phyloP scores from a whole-genome alignment of 2,888 invertebrate species.

The Acrobasis consociella region DNA sequence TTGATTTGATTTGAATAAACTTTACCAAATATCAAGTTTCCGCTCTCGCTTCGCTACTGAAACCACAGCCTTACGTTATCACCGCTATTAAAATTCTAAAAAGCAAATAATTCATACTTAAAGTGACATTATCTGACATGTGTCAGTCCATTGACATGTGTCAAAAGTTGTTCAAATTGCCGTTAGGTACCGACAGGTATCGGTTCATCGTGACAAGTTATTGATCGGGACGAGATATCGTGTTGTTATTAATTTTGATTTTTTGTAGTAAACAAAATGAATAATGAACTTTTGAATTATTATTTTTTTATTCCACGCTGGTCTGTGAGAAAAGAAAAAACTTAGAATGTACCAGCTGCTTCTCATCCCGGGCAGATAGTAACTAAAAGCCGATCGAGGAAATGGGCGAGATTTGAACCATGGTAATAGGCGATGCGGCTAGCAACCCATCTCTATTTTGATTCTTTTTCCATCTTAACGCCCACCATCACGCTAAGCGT shows the following conservation, averaged over 20 bases:
- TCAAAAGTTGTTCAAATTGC: slow-evolving; percentile 25
- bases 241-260: slow-evolving; percentile 4
- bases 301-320: too few relatives aligned
- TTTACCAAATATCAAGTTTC: background rate
- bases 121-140: slow-evolving; percentile 31
- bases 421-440: too few relatives aligned
- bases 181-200: background rate
- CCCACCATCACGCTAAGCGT: too few relatives aligned
- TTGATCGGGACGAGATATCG: slow-evolving; percentile 10
- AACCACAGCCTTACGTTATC: slow-evolving; percentile 7
- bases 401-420: too few relatives aligned
- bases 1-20: too few relatives aligned
- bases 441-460: too few relatives aligned
- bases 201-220: slow-evolving; percentile 10
- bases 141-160: slow-evolving; percentile 29
- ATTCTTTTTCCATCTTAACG: too few relatives aligned
- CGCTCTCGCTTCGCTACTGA: background rate
- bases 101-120: slow-evolving; percentile 38
- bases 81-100: slow-evolving; percentile 30
- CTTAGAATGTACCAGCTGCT: too few relatives aligned
- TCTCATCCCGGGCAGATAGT: too few relatives aligned
- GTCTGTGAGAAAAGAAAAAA: too few relatives aligned
- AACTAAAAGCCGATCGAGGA: too few relatives aligned
- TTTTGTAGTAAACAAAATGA: background rate
- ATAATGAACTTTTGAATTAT: too few relatives aligned